phyloP scores from a whole-genome alignment of 2,888 invertebrate genomes.

The Xylophagus ater region DNA sequence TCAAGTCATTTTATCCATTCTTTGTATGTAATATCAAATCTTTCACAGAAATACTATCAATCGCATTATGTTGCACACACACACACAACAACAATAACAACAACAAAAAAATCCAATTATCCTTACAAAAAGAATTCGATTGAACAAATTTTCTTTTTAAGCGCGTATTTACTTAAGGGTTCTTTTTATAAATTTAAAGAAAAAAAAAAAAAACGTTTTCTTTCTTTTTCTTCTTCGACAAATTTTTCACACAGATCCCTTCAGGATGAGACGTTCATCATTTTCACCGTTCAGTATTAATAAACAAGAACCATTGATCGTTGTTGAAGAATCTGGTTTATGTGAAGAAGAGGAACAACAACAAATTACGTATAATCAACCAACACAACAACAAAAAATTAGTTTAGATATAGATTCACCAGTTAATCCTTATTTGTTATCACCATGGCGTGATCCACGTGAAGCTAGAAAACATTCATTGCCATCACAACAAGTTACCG shows the following conservation, averaged over 20 bases:
- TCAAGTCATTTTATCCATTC: too few relatives aligned
- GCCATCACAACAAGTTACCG: constrained; percentile 73
- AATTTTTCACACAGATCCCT: constrained; percentile 29
- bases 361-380: constrained; percentile 36
- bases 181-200: too few relatives aligned
- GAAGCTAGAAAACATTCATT: constrained; percentile 71
- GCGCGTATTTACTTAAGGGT: too few relatives aligned
- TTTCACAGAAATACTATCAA: too few relatives aligned
- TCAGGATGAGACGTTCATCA: constrained; percentile 56
- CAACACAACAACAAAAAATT: constrained; percentile 45
- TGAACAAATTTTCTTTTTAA: too few relatives aligned
- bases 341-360: constrained; percentile 52
- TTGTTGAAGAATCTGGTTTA: constrained; percentile 64
- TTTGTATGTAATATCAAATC: too few relatives aligned
- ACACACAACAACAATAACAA: too few relatives aligned
- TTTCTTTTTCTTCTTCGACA: too few relatives aligned
- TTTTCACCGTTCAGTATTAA: constrained; percentile 44
- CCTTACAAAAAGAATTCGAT: too few relatives aligned
- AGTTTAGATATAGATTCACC: constrained; percentile 68
- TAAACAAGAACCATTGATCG: constrained; percentile 64
- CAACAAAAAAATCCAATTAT: too few relatives aligned
- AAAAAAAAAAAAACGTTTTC: too few relatives aligned
- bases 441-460: constrained; percentile 65
- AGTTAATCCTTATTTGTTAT: constrained; percentile 67
- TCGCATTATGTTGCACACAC: too few relatives aligned